Conservation (phyloP, 2,113 vertebrate genomes). For the Rhinolophus ferrumequinum region DNA sequence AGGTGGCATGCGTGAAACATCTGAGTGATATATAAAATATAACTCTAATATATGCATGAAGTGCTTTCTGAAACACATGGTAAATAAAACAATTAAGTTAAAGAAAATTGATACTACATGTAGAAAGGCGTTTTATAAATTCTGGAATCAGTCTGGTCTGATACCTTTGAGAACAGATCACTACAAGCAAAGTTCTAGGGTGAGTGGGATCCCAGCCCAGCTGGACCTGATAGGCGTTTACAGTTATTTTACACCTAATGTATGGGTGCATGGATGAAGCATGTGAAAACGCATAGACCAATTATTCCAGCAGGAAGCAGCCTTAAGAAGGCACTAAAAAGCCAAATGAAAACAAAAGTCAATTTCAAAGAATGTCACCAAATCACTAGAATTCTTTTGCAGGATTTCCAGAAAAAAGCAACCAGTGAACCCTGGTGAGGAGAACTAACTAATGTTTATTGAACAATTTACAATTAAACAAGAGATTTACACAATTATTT, state of each 20-base stretch:
- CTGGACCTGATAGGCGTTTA: not conserved
- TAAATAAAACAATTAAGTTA: not conserved
- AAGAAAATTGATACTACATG: not conserved
- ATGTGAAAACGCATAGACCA: not conserved
- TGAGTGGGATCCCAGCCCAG: not conserved
- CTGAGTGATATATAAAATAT: not conserved
- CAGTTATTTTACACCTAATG: not conserved
- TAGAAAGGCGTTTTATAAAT: not conserved
- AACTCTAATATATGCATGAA: not conserved
- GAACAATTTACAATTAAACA: not conserved
- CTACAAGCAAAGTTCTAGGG: not conserved
- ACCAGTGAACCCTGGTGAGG: not conserved
- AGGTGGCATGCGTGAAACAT: not conserved
- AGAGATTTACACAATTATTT: not conserved
- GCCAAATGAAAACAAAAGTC: not conserved
- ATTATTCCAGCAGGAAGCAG: not conserved
- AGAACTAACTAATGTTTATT: not conserved
- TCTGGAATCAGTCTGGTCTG: not conserved
- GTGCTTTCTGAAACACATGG: not conserved
- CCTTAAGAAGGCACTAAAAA: constrained; percentile 19
- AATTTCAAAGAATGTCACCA: not conserved
- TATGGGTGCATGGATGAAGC: not conserved
- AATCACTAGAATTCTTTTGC: not conserved
- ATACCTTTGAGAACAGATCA: not conserved
- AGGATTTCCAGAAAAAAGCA: not conserved